phyloP scores from a whole-genome alignment of 1,140 invertebrate genomes.

The Ostrea edulis region DNA sequence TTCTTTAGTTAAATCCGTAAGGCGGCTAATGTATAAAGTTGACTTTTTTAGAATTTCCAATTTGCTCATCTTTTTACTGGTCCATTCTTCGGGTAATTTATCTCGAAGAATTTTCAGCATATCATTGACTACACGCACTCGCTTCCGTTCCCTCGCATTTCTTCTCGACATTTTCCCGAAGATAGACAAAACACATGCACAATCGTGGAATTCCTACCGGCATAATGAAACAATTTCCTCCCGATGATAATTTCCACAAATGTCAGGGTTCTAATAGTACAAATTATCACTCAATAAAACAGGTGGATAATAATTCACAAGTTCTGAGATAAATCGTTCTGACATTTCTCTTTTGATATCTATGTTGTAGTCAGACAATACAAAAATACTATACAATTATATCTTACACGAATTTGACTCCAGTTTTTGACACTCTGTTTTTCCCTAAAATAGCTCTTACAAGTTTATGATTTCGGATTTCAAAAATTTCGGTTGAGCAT shows the following conservation, averaged over 20 bases:
- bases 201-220: neutral
- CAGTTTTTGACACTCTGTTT: no score
- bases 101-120: conserved; percentile 23
- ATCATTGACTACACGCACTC: conserved; percentile 28
- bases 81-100: conserved; percentile 40
- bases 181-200: neutral
- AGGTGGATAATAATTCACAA: neutral
- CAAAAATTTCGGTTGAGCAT: no score
- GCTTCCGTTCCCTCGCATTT: conserved; percentile 30
- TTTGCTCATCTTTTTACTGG: conserved; percentile 39
- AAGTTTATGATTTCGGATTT: no score
- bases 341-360: no score
- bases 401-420: no score
- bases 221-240: neutral
- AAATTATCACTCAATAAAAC: neutral
- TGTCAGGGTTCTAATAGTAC: neutral
- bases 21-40: conserved; percentile 18
- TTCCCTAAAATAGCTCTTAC: no score
- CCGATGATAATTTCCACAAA: neutral
- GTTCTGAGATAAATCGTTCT: no score
- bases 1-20: neutral
- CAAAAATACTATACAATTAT: no score
- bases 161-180: neutral
- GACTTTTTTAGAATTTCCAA: conserved; percentile 40
- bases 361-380: no score